A percentile compares a stretch with the other conserved stretches of the same genome.
Conservation (phyloP, 1,140 invertebrate genomes). For the Caenorhabditis brenneri region DNA sequence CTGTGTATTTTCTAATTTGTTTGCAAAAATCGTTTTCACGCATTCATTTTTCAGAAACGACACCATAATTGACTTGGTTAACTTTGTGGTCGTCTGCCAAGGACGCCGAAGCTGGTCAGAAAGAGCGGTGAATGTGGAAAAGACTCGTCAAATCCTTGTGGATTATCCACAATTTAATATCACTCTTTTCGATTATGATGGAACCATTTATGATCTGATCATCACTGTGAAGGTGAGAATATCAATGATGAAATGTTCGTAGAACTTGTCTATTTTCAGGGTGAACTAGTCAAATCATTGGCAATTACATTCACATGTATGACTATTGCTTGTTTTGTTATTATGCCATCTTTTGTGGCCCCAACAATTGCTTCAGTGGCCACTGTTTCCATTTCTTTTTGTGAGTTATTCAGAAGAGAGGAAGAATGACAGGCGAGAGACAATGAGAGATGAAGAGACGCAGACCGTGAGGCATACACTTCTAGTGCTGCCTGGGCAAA, state of each 20-base stretch:
- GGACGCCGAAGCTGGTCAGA: conserved; percentile 35
- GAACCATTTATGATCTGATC: conserved; percentile 51
- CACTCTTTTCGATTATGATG: conserved; percentile 50
- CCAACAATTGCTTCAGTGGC: conserved; percentile 41
- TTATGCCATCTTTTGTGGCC: conserved; percentile 47
- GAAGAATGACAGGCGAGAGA: not conserved
- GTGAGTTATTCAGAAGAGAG: not conserved
- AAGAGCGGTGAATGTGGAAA: conserved; percentile 42
- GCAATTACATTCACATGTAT: conserved; percentile 48
- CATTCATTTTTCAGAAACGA: conserved; percentile 35
- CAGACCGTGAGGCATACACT: no score
- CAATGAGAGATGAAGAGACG: not conserved
- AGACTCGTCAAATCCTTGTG: conserved; percentile 40
- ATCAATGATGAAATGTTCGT: not conserved
- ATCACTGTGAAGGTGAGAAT: conserved; percentile 48
- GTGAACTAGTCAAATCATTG: conserved; percentile 48
- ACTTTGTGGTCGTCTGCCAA: conserved; percentile 48
- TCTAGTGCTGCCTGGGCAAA: not conserved
- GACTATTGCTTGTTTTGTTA: conserved; percentile 48
- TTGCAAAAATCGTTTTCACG: not conserved
- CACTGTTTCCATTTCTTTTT: conserved; percentile 50
- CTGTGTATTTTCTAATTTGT: not conserved
- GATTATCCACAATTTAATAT: conserved; percentile 42
- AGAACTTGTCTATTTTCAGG: conserved; percentile 17
- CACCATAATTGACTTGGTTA: conserved; percentile 16